phyloP scores from a whole-genome alignment of 1,140 invertebrate genomes.

The Drosophila suzukii region DNA sequence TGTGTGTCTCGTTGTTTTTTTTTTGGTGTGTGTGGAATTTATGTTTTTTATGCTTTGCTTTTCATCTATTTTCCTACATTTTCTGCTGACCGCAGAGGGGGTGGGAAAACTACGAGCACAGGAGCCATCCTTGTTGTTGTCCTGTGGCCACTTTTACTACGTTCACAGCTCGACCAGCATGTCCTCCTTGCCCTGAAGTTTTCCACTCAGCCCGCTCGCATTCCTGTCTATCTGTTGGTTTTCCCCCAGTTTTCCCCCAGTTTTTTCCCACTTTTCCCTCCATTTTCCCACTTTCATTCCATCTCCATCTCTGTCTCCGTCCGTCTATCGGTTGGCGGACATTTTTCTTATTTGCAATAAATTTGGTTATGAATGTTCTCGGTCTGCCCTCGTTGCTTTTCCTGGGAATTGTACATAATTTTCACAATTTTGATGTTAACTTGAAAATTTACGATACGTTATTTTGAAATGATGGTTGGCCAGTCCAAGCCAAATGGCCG shows the following conservation, averaged over 20 bases:
- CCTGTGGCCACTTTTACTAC: constrained; percentile 54
- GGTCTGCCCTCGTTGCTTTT: constrained; percentile 54
- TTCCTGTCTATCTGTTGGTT: constrained; percentile 38
- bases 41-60: constrained; percentile 79
- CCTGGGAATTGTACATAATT: constrained; percentile 79
- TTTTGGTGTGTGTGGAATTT: constrained; percentile 61
- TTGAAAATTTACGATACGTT: constrained; percentile 82
- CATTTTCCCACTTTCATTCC: constrained; percentile 6
- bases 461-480: constrained; percentile 78
- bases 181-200: constrained; percentile 47
- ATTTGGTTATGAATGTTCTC: constrained; percentile 84
- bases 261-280: neutral
- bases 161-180: constrained; percentile 46
- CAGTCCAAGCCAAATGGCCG: constrained; percentile 8
- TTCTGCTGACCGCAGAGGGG: constrained; percentile 70
- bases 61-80: constrained; percentile 72
- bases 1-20: constrained; percentile 8
- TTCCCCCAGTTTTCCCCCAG: constrained; percentile 9
- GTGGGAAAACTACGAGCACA: constrained; percentile 20
- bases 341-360: constrained; percentile 85
- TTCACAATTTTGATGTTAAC: constrained; percentile 84
- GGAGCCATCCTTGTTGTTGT: constrained; percentile 46
- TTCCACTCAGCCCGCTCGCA: constrained; percentile 22
- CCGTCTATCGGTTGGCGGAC: constrained; percentile 64
- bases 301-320: constrained; percentile 19